These are phyloP conservation scores for Microtus oregoni DNA, from an alignment of 2,113 vertebrate species.

Conservation along the genomic window DNA sequence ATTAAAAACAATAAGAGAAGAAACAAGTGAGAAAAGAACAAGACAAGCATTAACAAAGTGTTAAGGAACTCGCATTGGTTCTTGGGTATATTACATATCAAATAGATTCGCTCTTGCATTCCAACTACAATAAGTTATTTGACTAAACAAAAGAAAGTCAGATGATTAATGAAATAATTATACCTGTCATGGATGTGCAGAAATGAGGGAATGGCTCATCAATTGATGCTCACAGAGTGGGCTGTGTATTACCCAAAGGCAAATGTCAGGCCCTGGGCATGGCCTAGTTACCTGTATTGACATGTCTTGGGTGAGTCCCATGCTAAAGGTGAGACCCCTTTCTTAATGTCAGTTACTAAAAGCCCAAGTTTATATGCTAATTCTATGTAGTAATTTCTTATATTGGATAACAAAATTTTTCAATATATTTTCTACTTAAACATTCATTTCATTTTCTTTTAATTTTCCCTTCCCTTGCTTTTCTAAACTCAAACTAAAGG, in stretches of 20 bases:
- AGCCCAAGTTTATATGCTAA: not conserved
- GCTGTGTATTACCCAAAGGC: not conserved
- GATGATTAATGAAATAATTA: not conserved
- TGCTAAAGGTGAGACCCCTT: not conserved
- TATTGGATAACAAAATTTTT: not conserved
- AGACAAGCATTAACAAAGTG: not conserved
- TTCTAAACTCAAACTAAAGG: constrained; percentile 36
- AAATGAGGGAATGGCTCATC: not conserved
- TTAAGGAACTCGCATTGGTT: not conserved
- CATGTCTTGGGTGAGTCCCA: not conserved
- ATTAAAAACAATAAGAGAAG: not conserved
- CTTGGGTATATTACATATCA: not conserved
- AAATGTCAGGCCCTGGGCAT: not conserved
- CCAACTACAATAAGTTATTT: not conserved
- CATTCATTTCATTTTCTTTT: not conserved
- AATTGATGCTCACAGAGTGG: not conserved
- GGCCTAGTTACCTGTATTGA: too few relatives aligned
- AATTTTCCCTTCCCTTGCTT: not conserved
- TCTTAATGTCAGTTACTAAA: not conserved
- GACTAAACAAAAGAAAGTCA: not conserved
- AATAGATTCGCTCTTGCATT: not conserved
- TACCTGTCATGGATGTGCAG: not conserved
- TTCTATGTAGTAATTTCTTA: not conserved
- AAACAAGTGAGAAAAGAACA: not conserved
- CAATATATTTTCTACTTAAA: not conserved